These are phyloP conservation scores for Volucella inflata DNA, from an alignment of 2,888 invertebrate genomes.

Conservation along the genomic window DNA sequence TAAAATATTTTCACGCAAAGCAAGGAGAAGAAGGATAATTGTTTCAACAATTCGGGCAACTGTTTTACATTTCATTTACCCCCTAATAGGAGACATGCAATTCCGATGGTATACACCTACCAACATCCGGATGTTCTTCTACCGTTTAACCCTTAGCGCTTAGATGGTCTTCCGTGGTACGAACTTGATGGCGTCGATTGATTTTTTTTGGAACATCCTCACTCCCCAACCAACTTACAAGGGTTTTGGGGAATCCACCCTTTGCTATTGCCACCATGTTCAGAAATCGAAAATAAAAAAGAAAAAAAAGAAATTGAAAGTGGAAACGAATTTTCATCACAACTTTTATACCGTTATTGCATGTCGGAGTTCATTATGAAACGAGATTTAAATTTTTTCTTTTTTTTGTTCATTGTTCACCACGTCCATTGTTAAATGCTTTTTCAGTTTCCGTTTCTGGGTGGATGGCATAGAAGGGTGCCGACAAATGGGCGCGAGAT, in stretches of 20 bases:
- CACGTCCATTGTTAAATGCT: slow-evolving; percentile 50
- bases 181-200: slow-evolving; percentile 12
- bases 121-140: slow-evolving; percentile 36
- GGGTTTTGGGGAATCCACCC: neutral
- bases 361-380: slow-evolving; percentile 70
- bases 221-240: slow-evolving; percentile 5
- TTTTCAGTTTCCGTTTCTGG: slow-evolving; percentile 35
- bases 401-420: slow-evolving; percentile 8
- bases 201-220: neutral
- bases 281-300: slow-evolving; percentile 11
- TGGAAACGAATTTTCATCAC: slow-evolving; percentile 44
- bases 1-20: slow-evolving; percentile 11
- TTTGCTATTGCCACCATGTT: neutral
- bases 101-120: slow-evolving; percentile 54
- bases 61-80: slow-evolving; percentile 45
- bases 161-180: slow-evolving; percentile 9
- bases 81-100: slow-evolving; percentile 52
- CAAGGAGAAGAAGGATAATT: slow-evolving; percentile 17
- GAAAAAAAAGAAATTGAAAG: neutral
- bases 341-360: slow-evolving; percentile 71
- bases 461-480: slow-evolving; percentile 47
- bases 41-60: slow-evolving; percentile 47
- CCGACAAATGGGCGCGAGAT: slow-evolving; percentile 33
- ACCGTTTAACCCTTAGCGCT: slow-evolving; percentile 55
- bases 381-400: slow-evolving; percentile 3